A percentile compares a stretch with the other conserved stretches of the same genome.
Conservation (phyloP, 2,888 invertebrate genomes). For the Parnassius orleans region DNA sequence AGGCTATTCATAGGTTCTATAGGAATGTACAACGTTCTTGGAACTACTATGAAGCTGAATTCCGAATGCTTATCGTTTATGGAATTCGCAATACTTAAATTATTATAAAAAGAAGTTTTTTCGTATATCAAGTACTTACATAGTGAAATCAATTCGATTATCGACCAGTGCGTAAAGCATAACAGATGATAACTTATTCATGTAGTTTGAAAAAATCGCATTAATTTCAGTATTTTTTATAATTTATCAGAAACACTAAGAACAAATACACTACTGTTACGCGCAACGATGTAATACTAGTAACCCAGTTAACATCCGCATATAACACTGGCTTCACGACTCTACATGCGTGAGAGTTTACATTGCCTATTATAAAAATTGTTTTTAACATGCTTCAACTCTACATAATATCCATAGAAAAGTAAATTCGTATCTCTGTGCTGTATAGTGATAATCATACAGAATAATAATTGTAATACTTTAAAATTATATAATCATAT, state of each 20-base stretch:
- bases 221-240: conserved; percentile 4
- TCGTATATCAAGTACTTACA: conserved; percentile 16
- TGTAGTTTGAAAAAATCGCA: conserved; percentile 22
- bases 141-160: conserved; percentile 37
- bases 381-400: not conserved
- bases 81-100: not conserved
- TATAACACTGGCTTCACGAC: conserved; percentile 15
- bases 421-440: not conserved
- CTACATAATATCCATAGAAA: not conserved
- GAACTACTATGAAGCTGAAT: no score
- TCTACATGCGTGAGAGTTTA: conserved; percentile 12
- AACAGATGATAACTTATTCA: conserved; percentile 35
- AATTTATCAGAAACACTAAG: conserved; percentile 9
- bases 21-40: no score
- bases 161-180: conserved; percentile 37
- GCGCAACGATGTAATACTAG: conserved; percentile 27
- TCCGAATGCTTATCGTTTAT: no score
- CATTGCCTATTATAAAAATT: not conserved
- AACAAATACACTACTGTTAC: conserved; percentile 23
- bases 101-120: conserved; percentile 6
- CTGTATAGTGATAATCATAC: not conserved
- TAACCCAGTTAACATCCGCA: conserved; percentile 25
- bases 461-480: not conserved
- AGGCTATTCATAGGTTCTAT: no score
- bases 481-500: not conserved